Base-by-base conservation (phyloP, 2,888 invertebrate genomes). In the Chloroclystis v-ata region DNA sequence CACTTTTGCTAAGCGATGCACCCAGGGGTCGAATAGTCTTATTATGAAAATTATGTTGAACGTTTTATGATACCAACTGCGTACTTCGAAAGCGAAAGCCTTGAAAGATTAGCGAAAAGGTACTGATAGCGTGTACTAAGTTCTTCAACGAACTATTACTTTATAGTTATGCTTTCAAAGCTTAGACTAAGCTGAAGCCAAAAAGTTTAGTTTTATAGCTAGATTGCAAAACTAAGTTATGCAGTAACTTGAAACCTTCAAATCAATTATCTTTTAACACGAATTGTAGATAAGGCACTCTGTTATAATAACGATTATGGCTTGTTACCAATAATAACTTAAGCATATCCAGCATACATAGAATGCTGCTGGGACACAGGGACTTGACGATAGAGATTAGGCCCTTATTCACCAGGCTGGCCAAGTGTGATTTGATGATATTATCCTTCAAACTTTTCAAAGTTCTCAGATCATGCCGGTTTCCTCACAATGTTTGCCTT, bases 1-100 rank as follows among this genome's bases (percentile, higher is more conserved):
- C 41, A 41, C 53, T 64, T 66, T 63, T 60, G 62, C 54, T 65
- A 69, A 71, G 69, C 69, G 67, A 67, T 76, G 70, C 75, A 70
- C 68, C 71, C 65, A 63, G 65, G 69, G 69, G 68, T 73, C 68
- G 65, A 69, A 71, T 67, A 63, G 66, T 73, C 71, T 72, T 72
- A 69, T 72, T 74, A 75, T 65, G 70, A 72, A 74, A 69, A 75
- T 72, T 67, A 67, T 66, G 63, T 65, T 66, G 57, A 61, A 59
- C 61, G 57, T 65, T 65, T 65, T 67, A 67, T 61, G 57, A 54
- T 57, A 61, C 63, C 66, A 63, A 59, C 30, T 51, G 41, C 47
- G 52, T 51, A 44, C 35, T 38, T 35, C n/a, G 32, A 35, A 45
- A 54, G 49, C 33, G 43, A 39, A 48, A 45, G 26, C 44, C 45